Base-by-base conservation (phyloP, 1,140 invertebrate genomes). In the Ips typographus region DNA sequence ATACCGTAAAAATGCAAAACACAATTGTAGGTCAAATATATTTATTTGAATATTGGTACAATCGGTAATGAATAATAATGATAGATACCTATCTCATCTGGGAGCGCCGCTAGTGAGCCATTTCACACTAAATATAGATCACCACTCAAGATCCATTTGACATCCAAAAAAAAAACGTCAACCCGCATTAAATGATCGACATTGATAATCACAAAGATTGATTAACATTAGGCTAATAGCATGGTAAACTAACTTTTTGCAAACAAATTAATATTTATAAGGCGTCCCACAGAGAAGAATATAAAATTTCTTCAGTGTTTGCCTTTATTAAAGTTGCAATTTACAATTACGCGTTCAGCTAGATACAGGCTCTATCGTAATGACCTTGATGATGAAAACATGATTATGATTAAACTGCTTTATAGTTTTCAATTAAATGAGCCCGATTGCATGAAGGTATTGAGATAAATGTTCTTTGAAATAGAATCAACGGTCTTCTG, bases 211-310 rank as follows among this genome's bases (percentile, higher is more conserved):
- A 22, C 22, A 22, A 22, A 22, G 22, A 22, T 22, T 22, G 22
- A 22, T 22, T 22, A 22, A 22, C 22, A 22, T 22, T 22, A 22
- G 22, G 52, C 36, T 55, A 55, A 55, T 55, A 55, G 37, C 52
- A 1, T 37, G 5, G 37, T 55, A 55, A 55, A 55, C 8, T 6
- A 37, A 55, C 37, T 55, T 55, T 55, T 55, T 36, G 37, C 52
- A 37, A 55, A 55, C 22, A 38, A 55, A 55, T 55, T 55, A 55
- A 55, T 55, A 55, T 22, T 55, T 55, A 55, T 36, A 22, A n/a
- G 52, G 37, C 52, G 5, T 37, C 52, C 52, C 52, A 38, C n/a
- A 36, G 52, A 6, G 52, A 22, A 8, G 5, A 37, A 55, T 37
- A 55, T 36, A 22, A 37, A 5, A n/a, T 37, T 7, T 38, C 52